phyloP scores from a whole-genome alignment of 2,797 vertebrate species.

The Onychomys torridus region DNA sequence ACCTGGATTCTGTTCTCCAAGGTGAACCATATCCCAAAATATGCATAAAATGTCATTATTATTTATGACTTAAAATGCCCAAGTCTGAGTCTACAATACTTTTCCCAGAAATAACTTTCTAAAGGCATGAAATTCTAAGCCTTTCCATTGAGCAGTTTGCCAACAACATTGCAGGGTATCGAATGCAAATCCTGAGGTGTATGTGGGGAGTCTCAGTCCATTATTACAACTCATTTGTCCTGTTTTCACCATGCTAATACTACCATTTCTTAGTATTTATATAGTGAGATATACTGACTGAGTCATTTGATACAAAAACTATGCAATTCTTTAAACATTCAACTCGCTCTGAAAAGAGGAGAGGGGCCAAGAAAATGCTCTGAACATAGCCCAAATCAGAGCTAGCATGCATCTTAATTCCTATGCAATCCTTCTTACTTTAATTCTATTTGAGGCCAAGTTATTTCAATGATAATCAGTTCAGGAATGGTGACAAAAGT shows the following conservation, averaged over 20 bases:
- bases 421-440: not conserved
- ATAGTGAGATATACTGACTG: not conserved
- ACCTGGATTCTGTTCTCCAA: conserved; percentile 22
- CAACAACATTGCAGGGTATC: not conserved
- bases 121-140: not conserved
- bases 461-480: not conserved
- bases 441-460: not conserved
- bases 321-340: conserved; percentile 6
- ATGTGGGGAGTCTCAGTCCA: not conserved
- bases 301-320: not conserved
- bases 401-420: not conserved
- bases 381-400: not conserved
- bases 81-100: not conserved
- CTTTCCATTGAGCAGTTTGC: not conserved
- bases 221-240: not conserved
- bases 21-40: conserved; percentile 21
- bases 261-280: not conserved
- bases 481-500: conserved; percentile 6
- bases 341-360: not conserved
- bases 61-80: not conserved
- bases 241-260: not conserved
- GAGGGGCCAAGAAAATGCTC: not conserved
- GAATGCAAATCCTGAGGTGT: not conserved
- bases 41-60: not conserved
- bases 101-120: conserved; percentile 19